Percentiles rank a stretch among this genome's conserved stretches.
Conservation (phyloP, 2,888 invertebrate genomes). For the Caradrina clavipalpis region DNA sequence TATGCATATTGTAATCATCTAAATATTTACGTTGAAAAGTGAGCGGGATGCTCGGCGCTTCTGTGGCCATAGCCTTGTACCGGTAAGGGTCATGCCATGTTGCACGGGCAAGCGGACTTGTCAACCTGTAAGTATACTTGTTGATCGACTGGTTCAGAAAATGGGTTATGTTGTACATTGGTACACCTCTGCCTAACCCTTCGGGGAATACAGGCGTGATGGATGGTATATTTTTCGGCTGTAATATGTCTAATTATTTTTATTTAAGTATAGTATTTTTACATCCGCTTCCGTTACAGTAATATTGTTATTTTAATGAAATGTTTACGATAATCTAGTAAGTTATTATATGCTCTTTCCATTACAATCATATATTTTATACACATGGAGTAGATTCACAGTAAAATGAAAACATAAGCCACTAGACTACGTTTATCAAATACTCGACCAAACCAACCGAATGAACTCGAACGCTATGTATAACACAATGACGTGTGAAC, state of each 20-base stretch:
- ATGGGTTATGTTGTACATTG: too few relatives aligned
- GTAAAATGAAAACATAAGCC: neutral
- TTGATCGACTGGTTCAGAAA: too few relatives aligned
- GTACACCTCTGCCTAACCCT: too few relatives aligned
- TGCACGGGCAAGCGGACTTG: conserved; percentile 14
- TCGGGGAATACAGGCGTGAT: too few relatives aligned
- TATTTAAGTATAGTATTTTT: too few relatives aligned
- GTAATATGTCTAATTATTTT: too few relatives aligned
- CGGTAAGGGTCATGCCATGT: conserved; percentile 20
- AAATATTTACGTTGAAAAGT: conserved; percentile 56
- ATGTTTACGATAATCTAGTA: too few relatives aligned
- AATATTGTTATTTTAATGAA: too few relatives aligned
- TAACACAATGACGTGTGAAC: conserved; percentile 2
- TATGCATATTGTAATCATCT: conserved; percentile 46
- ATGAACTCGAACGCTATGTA: neutral
- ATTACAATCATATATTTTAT: neutral
- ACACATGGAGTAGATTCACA: neutral
- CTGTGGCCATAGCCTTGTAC: conserved; percentile 55
- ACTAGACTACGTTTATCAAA: neutral
- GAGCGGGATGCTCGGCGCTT: conserved; percentile 43
- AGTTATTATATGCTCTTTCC: too few relatives aligned
- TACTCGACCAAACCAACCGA: neutral
- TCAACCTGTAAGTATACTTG: neutral
- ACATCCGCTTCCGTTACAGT: too few relatives aligned
- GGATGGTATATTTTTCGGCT: too few relatives aligned